A percentile compares a stretch with the other conserved stretches of the same genome.
Evolutionary conservation across 2,113 vertebrate species (phyloP).

Genomic region (Oceanodroma tethys): DNA sequence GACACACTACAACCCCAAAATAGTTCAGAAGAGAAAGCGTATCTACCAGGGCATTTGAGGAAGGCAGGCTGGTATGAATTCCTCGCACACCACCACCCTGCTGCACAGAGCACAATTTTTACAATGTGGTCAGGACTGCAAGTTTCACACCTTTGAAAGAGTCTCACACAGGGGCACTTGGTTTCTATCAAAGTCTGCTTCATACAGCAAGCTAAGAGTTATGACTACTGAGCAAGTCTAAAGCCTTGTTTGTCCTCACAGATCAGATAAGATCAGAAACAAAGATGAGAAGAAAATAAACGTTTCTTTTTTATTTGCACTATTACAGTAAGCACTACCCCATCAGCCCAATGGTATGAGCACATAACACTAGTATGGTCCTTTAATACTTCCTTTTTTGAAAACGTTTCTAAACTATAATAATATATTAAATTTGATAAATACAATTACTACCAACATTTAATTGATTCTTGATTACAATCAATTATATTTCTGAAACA

Average conservation of each 20-base stretch:
- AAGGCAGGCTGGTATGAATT: not conserved
- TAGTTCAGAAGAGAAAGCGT: accelerated
- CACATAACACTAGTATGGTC: not conserved
- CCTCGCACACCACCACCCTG: not conserved
- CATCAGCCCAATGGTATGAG: not conserved
- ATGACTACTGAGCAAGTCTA: not conserved
- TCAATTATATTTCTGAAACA: slow-evolving; percentile 79
- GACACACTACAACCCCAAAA: not conserved
- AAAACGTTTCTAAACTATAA: slow-evolving; percentile 13
- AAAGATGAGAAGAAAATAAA: not conserved
- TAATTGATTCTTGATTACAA: slow-evolving; percentile 81
- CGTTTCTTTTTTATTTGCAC: not conserved
- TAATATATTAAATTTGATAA: slow-evolving; percentile 67
- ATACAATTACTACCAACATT: slow-evolving; percentile 73
- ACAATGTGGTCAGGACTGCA: not conserved
- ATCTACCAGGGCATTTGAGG: not conserved
- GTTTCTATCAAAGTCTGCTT: not conserved
- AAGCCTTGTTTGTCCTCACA: not conserved
- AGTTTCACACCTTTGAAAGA: not conserved
- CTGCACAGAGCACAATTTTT: not conserved
- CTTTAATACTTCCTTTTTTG: not conserved
- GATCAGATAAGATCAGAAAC: not conserved
- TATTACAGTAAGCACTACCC: not conserved
- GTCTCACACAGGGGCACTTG: not conserved
- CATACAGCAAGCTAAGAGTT: not conserved